Conservation (phyloP, 2,797 vertebrate species). For the Eulemur albifrons region DNA sequence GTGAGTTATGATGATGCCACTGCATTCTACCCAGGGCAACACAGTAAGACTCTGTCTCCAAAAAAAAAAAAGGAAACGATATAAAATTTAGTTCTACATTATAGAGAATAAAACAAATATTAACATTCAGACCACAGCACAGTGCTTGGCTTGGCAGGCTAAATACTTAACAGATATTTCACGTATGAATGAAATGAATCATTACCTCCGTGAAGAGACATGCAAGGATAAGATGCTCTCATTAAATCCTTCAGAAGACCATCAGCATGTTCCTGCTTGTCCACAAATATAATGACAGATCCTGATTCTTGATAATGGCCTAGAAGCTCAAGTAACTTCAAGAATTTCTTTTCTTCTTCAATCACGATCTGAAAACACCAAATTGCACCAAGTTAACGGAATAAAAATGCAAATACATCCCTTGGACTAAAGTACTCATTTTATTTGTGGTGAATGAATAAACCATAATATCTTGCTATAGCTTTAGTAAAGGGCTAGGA, state of each 20-base stretch:
- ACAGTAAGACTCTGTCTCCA: too few species aligned
- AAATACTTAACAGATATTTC: neutral
- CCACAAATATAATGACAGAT: constrained; percentile 98
- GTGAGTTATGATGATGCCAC: too few species aligned
- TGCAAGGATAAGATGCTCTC: constrained; percentile 98
- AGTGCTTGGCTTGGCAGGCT: neutral
- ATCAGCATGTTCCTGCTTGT: constrained; percentile 98
- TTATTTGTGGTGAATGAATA: constrained; percentile 1
- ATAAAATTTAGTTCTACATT: neutral
- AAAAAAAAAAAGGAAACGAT: neutral
- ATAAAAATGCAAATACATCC: neutral
- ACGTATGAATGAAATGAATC: neutral
- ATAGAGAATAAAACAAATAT: neutral
- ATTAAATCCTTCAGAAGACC: constrained; percentile 96
- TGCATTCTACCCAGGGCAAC: too few species aligned
- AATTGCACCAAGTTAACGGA: constrained; percentile 35
- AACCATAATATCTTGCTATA: neutral
- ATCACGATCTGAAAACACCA: constrained; percentile 91
- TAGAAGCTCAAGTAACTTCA: constrained; percentile 96
- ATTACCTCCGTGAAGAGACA: constrained; percentile 98
- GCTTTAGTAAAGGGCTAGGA: neutral
- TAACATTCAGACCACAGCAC: neutral
- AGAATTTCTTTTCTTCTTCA: constrained; percentile 97
- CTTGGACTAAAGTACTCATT: constrained; percentile 16
- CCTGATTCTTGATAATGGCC: constrained; percentile 99